Conservation (phyloP, 2,113 vertebrate species). For the Lates calcarifer region DNA sequence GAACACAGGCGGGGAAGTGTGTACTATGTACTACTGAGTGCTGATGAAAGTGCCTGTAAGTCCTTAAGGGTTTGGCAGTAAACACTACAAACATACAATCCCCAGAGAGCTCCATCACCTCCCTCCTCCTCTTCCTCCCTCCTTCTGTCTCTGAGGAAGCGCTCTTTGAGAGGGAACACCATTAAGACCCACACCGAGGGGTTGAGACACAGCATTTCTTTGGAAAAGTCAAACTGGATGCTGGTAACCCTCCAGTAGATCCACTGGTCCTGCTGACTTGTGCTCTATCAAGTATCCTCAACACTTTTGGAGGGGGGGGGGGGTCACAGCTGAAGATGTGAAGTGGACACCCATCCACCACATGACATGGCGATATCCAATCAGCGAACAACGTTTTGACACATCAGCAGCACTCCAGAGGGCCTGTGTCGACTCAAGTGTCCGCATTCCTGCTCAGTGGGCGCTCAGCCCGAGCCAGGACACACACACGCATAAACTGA, state of each 20-base stretch:
- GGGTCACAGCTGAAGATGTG: constrained; percentile 74
- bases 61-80: constrained; percentile 76
- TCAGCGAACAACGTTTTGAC: constrained; percentile 72
- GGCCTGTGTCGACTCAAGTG: constrained; percentile 69
- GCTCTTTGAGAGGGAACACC: constrained; percentile 56
- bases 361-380: constrained; percentile 75
- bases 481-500: constrained; percentile 30
- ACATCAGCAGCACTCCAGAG: constrained; percentile 75
- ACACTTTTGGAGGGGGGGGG: constrained; percentile 46
- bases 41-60: constrained; percentile 75
- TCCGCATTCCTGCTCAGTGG: constrained; percentile 67
- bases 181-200: constrained; percentile 60
- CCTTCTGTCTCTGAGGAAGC: constrained; percentile 50
- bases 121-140: constrained; percentile 38
- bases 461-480: constrained; percentile 16
- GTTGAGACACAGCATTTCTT: constrained; percentile 53
- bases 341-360: constrained; percentile 72
- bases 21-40: constrained; percentile 63
- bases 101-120: constrained; percentile 67
- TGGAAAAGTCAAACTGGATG: constrained; percentile 54
- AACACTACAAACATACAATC: constrained; percentile 79
- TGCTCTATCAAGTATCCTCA: constrained; percentile 60
- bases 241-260: constrained; percentile 51
- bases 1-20: constrained; percentile 56
- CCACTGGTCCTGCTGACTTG: constrained; percentile 55